A percentile compares a stretch with the other conserved stretches of the same genome.
phyloP scores from a whole-genome alignment of 2,888 invertebrate species.

The Mimas tiliae region DNA sequence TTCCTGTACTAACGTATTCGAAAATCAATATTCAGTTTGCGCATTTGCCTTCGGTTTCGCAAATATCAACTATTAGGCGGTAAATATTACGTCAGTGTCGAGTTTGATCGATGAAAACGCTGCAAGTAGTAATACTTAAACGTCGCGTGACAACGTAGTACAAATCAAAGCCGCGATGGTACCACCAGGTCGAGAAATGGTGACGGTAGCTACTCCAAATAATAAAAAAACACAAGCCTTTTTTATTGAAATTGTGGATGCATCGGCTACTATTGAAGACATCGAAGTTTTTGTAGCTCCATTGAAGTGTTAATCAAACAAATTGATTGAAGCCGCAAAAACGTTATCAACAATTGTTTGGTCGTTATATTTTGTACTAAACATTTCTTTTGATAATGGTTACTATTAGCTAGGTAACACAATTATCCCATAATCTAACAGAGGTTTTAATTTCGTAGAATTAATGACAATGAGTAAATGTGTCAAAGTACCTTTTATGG shows the following conservation, averaged over 20 bases:
- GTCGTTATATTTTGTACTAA: background rate
- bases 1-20: background rate
- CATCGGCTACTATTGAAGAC: slow-evolving; percentile 39
- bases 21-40: background rate
- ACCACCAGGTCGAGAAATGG: slow-evolving; percentile 57
- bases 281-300: slow-evolving; percentile 33
- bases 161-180: slow-evolving; percentile 65
- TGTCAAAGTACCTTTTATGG: background rate
- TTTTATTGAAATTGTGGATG: slow-evolving; percentile 47
- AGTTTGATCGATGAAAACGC: slow-evolving; percentile 56
- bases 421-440: background rate
- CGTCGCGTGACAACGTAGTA: slow-evolving; percentile 60
- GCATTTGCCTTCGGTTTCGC: slow-evolving; percentile 4
- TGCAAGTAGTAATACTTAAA: slow-evolving; percentile 41
- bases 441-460: background rate
- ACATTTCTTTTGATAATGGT: background rate
- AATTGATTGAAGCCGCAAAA: slow-evolving; percentile 22
- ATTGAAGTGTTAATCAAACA: slow-evolving; percentile 27
- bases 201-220: slow-evolving; percentile 51
- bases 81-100: slow-evolving; percentile 24
- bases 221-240: slow-evolving; percentile 56
- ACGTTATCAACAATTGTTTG: slow-evolving; percentile 9
- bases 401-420: background rate
- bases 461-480: background rate
- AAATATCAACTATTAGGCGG: slow-evolving; percentile 15